Evolutionary conservation across 2,888 invertebrate species (phyloP), one percentile per base, ranked within the genome.

Genomic region (Bembecia ichneumoniformis): DNA sequence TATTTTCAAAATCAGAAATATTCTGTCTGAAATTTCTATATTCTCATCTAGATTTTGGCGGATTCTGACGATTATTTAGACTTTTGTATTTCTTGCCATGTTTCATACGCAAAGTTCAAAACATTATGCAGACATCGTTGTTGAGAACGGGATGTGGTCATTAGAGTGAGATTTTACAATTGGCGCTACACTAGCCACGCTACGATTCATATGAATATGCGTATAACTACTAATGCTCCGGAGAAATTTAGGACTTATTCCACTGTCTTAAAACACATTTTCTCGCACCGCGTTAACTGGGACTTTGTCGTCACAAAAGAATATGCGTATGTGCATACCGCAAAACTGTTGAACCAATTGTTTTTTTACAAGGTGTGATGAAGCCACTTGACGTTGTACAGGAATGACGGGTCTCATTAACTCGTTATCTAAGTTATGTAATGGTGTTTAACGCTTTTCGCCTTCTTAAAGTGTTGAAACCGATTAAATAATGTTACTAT

Each of bases 71-170:
- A n/a, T n/a, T n/a, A n/a, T n/a, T n/a, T n/a, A n/a, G n/a, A n/a
- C n/a, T n/a, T n/a, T n/a, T n/a, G n/a, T n/a, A n/a, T 78, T 70
- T 69, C 67, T 66, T 66, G 66, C 70, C 70, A 67, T 82, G 80
- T 82, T 68, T 82, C 81, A 78, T 51, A 63, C 67, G 67, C 66
- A 63, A 66, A 59, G 68, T 70, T 74, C 74, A 77, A 79, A 82
- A 81, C 82, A 82, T 20, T 80, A 78, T 71, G 74, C 73, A 70
- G 77, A 75, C 13, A 72, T 75, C 80, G 66, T 68, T 71, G 72
- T 71, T 75, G 67, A 67, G 68, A 74, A 77, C 84, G 83, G 82
- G 86, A 86, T 83, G 82, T 79, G 79, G 77, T 75, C 82, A 80
- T 83, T 82, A 81, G 77, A 74, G 82, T 61, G 83, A 77, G 83